Evolutionary conservation across 2,113 vertebrate species (phyloP), one percentile per base, ranked within the genome.

Genomic region (Guaruba guarouba): DNA sequence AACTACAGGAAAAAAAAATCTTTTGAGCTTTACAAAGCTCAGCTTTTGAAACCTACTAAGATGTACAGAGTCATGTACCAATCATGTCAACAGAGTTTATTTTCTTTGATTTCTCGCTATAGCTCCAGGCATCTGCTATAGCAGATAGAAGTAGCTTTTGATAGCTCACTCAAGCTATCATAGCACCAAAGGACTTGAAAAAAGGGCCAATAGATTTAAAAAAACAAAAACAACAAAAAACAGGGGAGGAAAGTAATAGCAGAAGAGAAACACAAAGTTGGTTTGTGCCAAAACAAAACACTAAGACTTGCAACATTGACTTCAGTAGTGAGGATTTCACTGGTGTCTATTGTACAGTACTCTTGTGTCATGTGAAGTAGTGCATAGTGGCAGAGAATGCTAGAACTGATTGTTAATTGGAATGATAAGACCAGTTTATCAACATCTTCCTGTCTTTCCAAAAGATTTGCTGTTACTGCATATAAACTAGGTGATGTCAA

Each of bases 91-190:
- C 64, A 92, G n/a, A 74, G 51, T 93, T 95, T 92, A 86, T 92
- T 94, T 95, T 63, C 87, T 96, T 95, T 96, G 79, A 94, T 95
- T 96, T 96, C 80, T 83, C 11, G 35, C 54, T 81, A 51, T 29
- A 71, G 68, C 86, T 97, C 64, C 74, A 93, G 90, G 82, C 95
- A 90, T 83, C 76, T 90, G 46, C 61, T 90, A 13, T 28, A 78
- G 31, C 68, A 90, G 64, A 78, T 44, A 96, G 82, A 75, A 92
- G 76, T 57, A 81, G 79, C 39, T 94, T 96, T 93, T 93, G 92
- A 88, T 92, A 94, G 51, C 64, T 92, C 73, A 86, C 82, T 92
- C 71, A 92, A 96, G 43, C 6, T 83, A 75, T 67, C 71, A 75
- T 44, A 88, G 48, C 64, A 86, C 51, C 51, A 77, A 86, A 90